A percentile compares a stretch with the other conserved stretches of the same genome.
phyloP scores from a whole-genome alignment of 2,113 vertebrate species.

The Eubucco bourcierii region DNA sequence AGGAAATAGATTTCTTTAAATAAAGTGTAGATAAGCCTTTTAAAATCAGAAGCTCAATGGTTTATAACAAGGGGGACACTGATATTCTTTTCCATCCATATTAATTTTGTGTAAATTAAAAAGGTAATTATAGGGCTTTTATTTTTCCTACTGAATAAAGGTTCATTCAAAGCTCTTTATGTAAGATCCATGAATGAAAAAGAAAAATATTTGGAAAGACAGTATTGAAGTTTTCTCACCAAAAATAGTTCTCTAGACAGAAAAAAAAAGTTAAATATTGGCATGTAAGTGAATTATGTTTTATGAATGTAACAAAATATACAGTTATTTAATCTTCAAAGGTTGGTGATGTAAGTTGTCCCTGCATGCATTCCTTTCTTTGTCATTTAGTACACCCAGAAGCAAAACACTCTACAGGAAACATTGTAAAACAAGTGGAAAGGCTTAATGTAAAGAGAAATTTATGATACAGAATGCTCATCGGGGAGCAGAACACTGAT shows the following conservation, averaged over 20 bases:
- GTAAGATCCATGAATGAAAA: constrained; percentile 19
- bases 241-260: constrained; percentile 2
- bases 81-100: not conserved
- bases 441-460: not conserved
- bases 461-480: not conserved
- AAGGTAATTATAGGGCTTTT: constrained; percentile 10
- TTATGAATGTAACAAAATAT: constrained; percentile 43
- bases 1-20: not conserved
- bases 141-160: not conserved
- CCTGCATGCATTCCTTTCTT: not conserved
- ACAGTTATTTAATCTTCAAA: constrained; percentile 22
- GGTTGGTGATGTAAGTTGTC: not conserved
- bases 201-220: constrained; percentile 44
- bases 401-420: constrained; percentile 30
- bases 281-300: not conserved
- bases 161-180: constrained; percentile 30
- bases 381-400: constrained; percentile 31
- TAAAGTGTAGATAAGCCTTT: not conserved
- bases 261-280: constrained; percentile 22
- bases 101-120: constrained; percentile 42
- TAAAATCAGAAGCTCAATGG: not conserved
- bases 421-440: constrained; percentile 5
- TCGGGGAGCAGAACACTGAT: not conserved
- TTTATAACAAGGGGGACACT: not conserved
- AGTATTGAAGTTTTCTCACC: constrained; percentile 12